These are phyloP conservation scores for Takifugu flavidus DNA, from an alignment of 2,113 vertebrate genomes.

Conservation along the genomic window DNA sequence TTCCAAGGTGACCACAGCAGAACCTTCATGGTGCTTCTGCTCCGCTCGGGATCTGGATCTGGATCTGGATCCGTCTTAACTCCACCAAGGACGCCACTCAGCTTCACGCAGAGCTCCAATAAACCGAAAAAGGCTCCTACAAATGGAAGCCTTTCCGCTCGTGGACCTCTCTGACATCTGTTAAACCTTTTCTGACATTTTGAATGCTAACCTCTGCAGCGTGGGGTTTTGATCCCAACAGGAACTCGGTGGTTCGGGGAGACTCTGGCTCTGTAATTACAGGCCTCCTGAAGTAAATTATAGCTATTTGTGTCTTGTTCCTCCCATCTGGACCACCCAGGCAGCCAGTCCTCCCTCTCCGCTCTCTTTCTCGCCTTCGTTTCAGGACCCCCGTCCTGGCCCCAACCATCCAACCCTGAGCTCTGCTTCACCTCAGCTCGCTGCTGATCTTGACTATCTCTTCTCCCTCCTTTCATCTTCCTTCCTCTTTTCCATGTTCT, in stretches of 20 bases:
- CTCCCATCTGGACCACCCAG: constrained; percentile 87
- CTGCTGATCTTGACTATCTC: constrained; percentile 20
- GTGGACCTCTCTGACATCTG: constrained; percentile 67
- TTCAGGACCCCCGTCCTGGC: constrained; percentile 63
- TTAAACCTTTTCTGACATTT: constrained; percentile 74
- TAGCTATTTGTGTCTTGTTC: constrained; percentile 87
- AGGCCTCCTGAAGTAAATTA: constrained; percentile 86
- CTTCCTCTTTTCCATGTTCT: constrained; percentile 31
- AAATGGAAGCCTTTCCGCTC: constrained; percentile 53
- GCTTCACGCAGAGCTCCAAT: constrained; percentile 47
- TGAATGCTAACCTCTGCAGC: constrained; percentile 69
- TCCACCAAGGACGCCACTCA: background rate
- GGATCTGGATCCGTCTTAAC: background rate
- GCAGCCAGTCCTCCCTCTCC: constrained; percentile 61
- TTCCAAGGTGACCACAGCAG: constrained; percentile 11
- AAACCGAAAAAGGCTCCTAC: constrained; percentile 32
- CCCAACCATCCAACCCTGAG: constrained; percentile 58
- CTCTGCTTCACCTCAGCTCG: constrained; percentile 25
- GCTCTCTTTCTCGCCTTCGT: constrained; percentile 59
- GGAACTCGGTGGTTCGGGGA: constrained; percentile 78
- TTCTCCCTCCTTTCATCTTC: constrained; percentile 26
- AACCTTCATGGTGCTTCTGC: background rate
- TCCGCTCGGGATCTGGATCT: too few species aligned
- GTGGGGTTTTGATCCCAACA: constrained; percentile 75
- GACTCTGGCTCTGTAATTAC: constrained; percentile 83